Conservation (phyloP, 2,797 vertebrate species). For the Eospalax fontanierii region DNA sequence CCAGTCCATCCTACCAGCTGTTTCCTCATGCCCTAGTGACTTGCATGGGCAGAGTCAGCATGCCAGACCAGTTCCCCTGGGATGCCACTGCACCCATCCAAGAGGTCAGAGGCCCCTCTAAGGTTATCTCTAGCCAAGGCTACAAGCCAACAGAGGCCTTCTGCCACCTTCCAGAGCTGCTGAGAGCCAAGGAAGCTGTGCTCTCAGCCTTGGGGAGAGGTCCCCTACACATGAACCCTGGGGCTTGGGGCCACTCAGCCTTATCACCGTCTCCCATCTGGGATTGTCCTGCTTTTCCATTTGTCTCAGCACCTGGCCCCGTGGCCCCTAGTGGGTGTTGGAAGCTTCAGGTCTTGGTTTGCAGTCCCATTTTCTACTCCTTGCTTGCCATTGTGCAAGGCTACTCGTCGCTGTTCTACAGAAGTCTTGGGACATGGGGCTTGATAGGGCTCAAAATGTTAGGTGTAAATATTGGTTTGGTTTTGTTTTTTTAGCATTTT, state of each 20-base stretch:
- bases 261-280: constrained; percentile 79
- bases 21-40: constrained; percentile 28
- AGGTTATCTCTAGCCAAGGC: constrained; percentile 56
- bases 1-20: constrained; percentile 13
- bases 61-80: neutral
- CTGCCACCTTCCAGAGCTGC: constrained; percentile 61
- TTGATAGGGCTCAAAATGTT: constrained; percentile 78
- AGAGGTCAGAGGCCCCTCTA: constrained; percentile 41
- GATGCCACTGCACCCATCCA: neutral
- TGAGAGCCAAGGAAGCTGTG: constrained; percentile 43
- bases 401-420: constrained; percentile 48
- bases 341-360: constrained; percentile 63
- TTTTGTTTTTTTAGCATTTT: constrained; percentile 88
- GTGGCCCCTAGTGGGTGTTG: neutral
- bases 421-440: constrained; percentile 69
- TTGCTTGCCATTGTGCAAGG: constrained; percentile 76
- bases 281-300: constrained; percentile 57
- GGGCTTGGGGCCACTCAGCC: constrained; percentile 82
- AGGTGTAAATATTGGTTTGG: constrained; percentile 88
- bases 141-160: constrained; percentile 81
- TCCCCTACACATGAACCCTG: constrained; percentile 37
- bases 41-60: constrained; percentile 23
- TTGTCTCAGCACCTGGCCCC: constrained; percentile 43
- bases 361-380: constrained; percentile 67
- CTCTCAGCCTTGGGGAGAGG: constrained; percentile 63